Conservation (phyloP, 2,797 vertebrate species). For the Semaprochilodus insignis region DNA sequence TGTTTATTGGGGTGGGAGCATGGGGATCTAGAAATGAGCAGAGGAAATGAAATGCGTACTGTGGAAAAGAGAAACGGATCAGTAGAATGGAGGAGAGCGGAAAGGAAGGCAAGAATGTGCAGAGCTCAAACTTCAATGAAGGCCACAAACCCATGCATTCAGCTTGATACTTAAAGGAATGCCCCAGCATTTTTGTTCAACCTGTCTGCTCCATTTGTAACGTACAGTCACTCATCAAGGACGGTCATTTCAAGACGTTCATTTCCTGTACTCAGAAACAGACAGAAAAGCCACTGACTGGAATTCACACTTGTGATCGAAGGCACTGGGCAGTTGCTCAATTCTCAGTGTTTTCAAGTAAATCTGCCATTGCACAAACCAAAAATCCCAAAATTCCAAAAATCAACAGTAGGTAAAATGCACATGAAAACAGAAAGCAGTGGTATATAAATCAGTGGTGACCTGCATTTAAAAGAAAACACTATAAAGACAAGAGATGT, state of each 20-base stretch:
- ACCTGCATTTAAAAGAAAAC: too few relatives aligned
- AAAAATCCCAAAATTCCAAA: too few relatives aligned
- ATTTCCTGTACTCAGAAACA: not conserved
- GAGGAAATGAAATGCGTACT: not conserved
- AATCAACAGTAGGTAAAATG: too few relatives aligned
- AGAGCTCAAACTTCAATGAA: not conserved
- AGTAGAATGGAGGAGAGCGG: not conserved
- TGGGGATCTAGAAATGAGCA: not conserved
- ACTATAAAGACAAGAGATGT: too few relatives aligned
- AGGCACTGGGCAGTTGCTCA: too few relatives aligned
- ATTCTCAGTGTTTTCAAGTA: too few relatives aligned
- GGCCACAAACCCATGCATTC: too few relatives aligned
- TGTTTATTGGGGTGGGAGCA: not conserved
- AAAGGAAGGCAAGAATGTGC: not conserved
- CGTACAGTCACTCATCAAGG: not conserved
- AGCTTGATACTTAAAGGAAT: slow-evolving; percentile 13
- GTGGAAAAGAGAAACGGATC: not conserved
- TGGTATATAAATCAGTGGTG: too few relatives aligned
- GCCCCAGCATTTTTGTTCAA: not conserved
- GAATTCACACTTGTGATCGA: too few relatives aligned
- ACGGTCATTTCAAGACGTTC: not conserved
- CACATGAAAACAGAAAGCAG: too few relatives aligned
- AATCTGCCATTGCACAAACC: too few relatives aligned
- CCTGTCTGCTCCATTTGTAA: not conserved
- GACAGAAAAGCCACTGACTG: not conserved